Base-by-base conservation (phyloP, 1,140 invertebrate species). In the Camponotus pennsylvanicus region DNA sequence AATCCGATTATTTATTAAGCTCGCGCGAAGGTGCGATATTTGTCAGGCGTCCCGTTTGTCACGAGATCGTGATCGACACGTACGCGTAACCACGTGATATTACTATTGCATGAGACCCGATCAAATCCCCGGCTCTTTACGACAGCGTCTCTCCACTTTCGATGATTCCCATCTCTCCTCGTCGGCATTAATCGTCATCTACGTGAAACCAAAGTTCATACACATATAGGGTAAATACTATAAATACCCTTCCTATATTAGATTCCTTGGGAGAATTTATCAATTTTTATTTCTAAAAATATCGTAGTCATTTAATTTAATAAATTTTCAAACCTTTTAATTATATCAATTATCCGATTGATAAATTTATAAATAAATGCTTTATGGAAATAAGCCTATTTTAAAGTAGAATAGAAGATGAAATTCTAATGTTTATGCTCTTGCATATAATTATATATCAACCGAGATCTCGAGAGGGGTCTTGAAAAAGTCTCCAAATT, bases 1-100 rank as follows among this genome's bases (percentile, higher is more conserved):
- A 95, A 73, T 95, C 92, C 92, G 80, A 94, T 95, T 93, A 95
- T 93, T 94, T 93, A 95, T 95, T 94, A 93, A 93, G 78, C 86
- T 89, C 91, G 89, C 88, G 86, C 90, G 90, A 92, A 91, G 88
- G 82, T 90, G 83, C 69, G 59, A 78, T 42, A 64, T 75, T 89
- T 83, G 64, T 69, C 70, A 34, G 21, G 15, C 55, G 63, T 11
- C 79, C 7, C 69, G 34, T 83, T 45, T 73, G 27, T 63, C 40
- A 42, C 13, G 67, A 11, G n/a, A 82, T 82, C 32, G 7, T 18
- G 8, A 83, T 75, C n/a, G 69, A 49, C 21, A 9, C 11, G n/a
- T 7, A 52, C 49, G 49, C 4, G n/a, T 6, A 21, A 4, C 40
- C 15, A 3, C 45, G 37, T 27, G 27, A 1, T 27, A 73, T 42